Evolutionary conservation across 2,797 vertebrate genomes (phyloP).

Genomic region (Anabacerthia variegaticeps): DNA sequence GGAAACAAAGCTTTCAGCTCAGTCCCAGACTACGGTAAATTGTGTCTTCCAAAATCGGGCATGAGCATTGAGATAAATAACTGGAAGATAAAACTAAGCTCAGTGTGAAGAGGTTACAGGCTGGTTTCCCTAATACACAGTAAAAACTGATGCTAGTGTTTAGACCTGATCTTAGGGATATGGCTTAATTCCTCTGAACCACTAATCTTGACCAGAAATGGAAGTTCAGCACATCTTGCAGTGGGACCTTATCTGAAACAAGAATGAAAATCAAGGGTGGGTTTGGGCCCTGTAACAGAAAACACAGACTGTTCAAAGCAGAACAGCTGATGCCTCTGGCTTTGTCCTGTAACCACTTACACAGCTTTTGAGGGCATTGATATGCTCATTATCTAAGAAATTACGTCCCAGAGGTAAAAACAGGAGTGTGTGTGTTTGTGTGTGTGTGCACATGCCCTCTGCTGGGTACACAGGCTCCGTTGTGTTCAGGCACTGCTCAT

Average conservation of each 20-base stretch:
- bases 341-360: not conserved
- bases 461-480: not conserved
- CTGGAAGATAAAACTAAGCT: not conserved
- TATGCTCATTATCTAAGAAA: constrained; percentile 26
- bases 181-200: not conserved
- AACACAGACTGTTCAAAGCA: not conserved
- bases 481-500: not conserved
- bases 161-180: not conserved
- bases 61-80: not conserved
- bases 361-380: not conserved
- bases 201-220: not conserved
- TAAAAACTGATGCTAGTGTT: not conserved
- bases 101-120: not conserved
- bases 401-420: not conserved
- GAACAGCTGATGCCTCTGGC: not conserved
- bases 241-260: not conserved
- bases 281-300: not conserved
- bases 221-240: not conserved
- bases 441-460: not conserved
- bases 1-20: constrained; percentile 1
- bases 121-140: not conserved
- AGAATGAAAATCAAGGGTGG: not conserved
- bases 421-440: not conserved
- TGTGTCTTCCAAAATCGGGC: not conserved
- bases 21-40: not conserved